These are phyloP conservation scores for Varroa destructor DNA, from an alignment of 1,140 invertebrate genomes.

Conservation along the genomic window DNA sequence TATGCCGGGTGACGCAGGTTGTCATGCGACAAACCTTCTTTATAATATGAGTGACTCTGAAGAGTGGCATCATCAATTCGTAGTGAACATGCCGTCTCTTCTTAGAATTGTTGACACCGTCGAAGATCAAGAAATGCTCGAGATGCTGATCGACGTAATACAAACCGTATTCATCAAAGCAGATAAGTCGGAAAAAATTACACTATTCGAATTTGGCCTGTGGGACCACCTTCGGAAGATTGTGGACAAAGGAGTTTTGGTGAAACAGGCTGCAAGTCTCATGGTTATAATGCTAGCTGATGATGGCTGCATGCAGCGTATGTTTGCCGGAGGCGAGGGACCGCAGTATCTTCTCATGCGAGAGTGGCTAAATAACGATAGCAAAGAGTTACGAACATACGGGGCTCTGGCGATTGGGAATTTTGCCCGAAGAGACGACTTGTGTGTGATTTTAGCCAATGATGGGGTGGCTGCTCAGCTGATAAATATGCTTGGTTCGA, in stretches of 20 bases:
- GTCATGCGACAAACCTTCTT: not conserved
- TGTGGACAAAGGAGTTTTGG: not conserved
- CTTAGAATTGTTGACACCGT: not conserved
- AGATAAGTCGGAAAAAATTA: not conserved
- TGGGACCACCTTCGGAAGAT: not conserved
- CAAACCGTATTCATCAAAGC: not conserved
- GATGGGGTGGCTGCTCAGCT: slow-evolving; percentile 61
- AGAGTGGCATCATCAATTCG: not conserved
- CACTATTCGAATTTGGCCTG: not conserved
- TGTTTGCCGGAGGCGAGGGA: slow-evolving; percentile 6
- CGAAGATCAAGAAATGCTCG: not conserved
- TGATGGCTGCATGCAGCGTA: slow-evolving; percentile 20
- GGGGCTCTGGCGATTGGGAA: slow-evolving; percentile 72
- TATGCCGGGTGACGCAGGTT: not conserved
- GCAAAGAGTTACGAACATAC: slow-evolving; percentile 60
- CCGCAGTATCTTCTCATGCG: not conserved
- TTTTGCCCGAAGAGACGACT: slow-evolving; percentile 68
- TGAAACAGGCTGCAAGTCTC: not conserved
- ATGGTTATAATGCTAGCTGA: slow-evolving; percentile 8
- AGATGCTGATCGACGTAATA: not conserved
- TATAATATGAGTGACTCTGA: not conserved
- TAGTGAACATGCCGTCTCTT: too few species aligned
- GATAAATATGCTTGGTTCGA: slow-evolving; percentile 47
- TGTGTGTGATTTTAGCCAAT: slow-evolving; percentile 66
- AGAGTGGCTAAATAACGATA: slow-evolving; percentile 5